Evolutionary conservation across 2,888 invertebrate species (phyloP), one percentile per base, ranked within the genome.

Genomic region (Eilema depressum): DNA sequence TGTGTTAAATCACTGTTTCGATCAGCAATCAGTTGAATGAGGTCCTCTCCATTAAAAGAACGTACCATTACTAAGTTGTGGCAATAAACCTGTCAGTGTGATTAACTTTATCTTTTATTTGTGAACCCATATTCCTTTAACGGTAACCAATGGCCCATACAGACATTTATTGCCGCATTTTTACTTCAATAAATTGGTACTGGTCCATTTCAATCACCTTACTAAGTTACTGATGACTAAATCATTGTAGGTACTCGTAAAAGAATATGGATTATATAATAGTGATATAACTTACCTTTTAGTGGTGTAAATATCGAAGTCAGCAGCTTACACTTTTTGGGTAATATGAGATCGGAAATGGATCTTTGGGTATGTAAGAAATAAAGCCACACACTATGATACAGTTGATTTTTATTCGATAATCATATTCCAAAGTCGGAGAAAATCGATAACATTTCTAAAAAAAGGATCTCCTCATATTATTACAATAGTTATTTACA

Each of bases 391-490:
- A 70, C 57, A 62, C 10, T 80, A 85, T 86, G 86, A 86, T 89
- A 88, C 88, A 89, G 88, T 88, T 90, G 85, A 90, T 88, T 91
- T 88, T 91, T 89, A 92, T 91, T 92, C 88, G 88, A 92, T 92
- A 91, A 89, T 92, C 87, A 91, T 91, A 89, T 85, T 88, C 86
- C 91, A 91, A 85, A 86, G 84, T 79, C 65, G 85, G 86, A 89
- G 88, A 91, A 86, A 92, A 90, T 91, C 91, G 88, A 90, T 90
- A 92, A 93, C 91, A 88, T 89, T 88, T 88, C 86, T 88, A 88
- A 88, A 89, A 89, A 88, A 88, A 90, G 53, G 75, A 70, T 69
- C 83, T 77, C 72, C 76, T 79, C 75, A 79, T 79, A 62, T 69
- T 75, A 78, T 71, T 86, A 85, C 83, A 84, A 83, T 83, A 81